Conservation (phyloP, 37 sponge, comb jelly and placozoan species). For the Hexactinellida sp. region DNA sequence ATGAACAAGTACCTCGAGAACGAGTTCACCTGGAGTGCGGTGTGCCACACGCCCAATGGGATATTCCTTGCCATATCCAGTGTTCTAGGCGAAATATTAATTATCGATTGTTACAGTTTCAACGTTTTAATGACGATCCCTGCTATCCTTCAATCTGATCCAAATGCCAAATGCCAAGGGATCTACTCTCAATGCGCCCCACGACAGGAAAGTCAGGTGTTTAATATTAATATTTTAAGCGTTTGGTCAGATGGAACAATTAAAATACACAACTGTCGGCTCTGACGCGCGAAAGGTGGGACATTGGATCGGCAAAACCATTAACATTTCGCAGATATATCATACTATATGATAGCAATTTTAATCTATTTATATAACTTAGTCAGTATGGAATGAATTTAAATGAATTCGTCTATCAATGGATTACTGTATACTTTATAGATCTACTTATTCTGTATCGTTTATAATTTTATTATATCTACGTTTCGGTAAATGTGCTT, state of each 20-base stretch:
- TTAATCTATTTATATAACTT: conserved; percentile 9
- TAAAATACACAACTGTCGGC: conserved; percentile 4
- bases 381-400: background rate
- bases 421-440: background rate
- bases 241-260: conserved; percentile 14
- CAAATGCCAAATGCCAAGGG: conserved; percentile 12
- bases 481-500: background rate
- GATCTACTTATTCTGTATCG: background rate
- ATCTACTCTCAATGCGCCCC: conserved; percentile 7
- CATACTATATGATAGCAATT: background rate
- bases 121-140: background rate
- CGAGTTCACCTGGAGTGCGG: background rate
- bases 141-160: background rate
- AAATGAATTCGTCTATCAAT: background rate
- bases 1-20: background rate
- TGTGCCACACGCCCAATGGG: background rate
- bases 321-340: conserved; percentile 13
- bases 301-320: conserved; percentile 11
- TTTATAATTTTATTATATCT: background rate
- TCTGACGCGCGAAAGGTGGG: background rate
- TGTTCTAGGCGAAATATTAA: background rate
- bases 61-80: background rate
- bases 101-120: conserved; percentile 1
- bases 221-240: conserved; percentile 8
- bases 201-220: background rate